A percentile compares a stretch with the other conserved stretches of the same genome.
phyloP scores from a whole-genome alignment of 2,888 invertebrate genomes.

The Spodoptera exigua region DNA sequence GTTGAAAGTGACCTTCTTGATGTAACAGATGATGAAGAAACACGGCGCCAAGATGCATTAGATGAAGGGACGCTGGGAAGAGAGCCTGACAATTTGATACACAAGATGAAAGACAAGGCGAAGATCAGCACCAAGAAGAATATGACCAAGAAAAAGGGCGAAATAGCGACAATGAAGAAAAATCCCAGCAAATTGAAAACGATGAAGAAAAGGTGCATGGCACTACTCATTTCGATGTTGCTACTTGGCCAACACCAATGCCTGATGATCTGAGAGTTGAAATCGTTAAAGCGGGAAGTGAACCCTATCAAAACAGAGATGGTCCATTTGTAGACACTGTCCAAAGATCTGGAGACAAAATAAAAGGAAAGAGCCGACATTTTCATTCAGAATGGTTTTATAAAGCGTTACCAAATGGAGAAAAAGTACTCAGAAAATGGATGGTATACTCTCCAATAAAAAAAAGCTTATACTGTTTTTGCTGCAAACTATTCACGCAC shows the following conservation, averaged over 20 bases:
- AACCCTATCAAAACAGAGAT: constrained; percentile 1
- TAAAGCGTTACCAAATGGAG: constrained; percentile 15
- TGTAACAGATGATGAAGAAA: constrained; percentile 6
- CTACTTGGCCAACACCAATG: too few relatives aligned
- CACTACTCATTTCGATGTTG: too few relatives aligned
- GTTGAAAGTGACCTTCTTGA: constrained; percentile 5
- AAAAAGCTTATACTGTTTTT: too few relatives aligned
- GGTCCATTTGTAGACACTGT: constrained; percentile 4
- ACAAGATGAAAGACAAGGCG: too few relatives aligned
- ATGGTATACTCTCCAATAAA: constrained; percentile 28
- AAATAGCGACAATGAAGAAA: too few relatives aligned
- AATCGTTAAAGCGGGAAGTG: not conserved
- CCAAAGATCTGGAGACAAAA: constrained; percentile 8
- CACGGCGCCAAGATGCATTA: constrained; percentile 1
- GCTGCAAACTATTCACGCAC: constrained; percentile 7
- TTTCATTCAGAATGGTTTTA: constrained; percentile 5
- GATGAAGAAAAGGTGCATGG: constrained; percentile 1
- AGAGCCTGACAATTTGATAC: too few relatives aligned
- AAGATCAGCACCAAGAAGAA: not conserved
- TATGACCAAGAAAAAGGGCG: too few relatives aligned
- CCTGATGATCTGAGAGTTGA: too few relatives aligned
- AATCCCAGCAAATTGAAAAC: not conserved
- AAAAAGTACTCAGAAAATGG: constrained; percentile 26
- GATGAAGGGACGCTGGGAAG: constrained; percentile 1
- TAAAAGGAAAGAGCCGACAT: constrained; percentile 9